Base-by-base conservation (phyloP, 2,888 invertebrate species). In the Papilio protenor region DNA sequence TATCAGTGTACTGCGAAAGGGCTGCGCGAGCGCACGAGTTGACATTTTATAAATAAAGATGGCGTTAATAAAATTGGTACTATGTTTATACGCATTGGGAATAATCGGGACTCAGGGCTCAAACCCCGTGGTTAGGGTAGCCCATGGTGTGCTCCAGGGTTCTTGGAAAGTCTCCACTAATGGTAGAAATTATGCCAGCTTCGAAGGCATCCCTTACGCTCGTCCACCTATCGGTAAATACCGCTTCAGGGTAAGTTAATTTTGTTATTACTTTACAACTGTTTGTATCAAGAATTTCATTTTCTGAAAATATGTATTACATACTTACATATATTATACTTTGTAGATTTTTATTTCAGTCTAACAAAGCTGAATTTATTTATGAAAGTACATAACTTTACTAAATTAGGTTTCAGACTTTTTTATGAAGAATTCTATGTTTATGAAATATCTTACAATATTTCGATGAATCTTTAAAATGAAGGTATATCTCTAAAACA, bases 201-300 rank as follows among this genome's bases (percentile, higher is more conserved):
- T 96, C 82, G 93, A 96, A 82, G 96, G 97, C 0, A 91, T 97
- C 71, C 97, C 97, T 0, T 97, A 96, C 83, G 97, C 97, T 0
- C 87, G 95, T 75, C 96, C 96, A 18, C 97, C 97, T 0, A 85
- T 96, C 14, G 96, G 96, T n/a, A 94, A 95, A 80, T 91, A 95
- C 71, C 89, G 96, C 83, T 96, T 96, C 86, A 93, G 95, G 88
- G 95, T 95, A 85, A 89, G 90, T 86, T 69, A 21, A 57, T 47
- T 11, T 33, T 18, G 2, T 40, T 18, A 66, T 10, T n/a, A 61
- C 27, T 33, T 27, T 61, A 1, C 23, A 27, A 61, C 23, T 27
- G 27, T 11, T 14, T 49, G 6, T 49, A 16, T 49, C 14, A n/a
- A 55, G n/a, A n/a, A 55, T 55, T n/a, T n/a, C 8, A 55, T 21